Percentiles rank a stretch among this genome's conserved stretches.
These are phyloP conservation scores for Troides oblongomaculatus DNA, from an alignment of 2,888 invertebrate genomes.

Conservation along the genomic window DNA sequence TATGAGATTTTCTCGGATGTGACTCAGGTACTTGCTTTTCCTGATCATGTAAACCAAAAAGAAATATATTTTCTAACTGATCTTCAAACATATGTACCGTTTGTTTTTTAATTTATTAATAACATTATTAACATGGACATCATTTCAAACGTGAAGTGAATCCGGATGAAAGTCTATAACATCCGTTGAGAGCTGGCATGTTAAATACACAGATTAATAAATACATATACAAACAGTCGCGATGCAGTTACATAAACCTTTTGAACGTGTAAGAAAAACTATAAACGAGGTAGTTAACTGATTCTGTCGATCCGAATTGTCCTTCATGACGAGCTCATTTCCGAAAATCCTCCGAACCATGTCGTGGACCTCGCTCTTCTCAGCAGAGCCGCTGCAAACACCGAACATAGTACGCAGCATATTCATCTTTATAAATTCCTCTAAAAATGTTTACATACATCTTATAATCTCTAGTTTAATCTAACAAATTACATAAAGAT, in stretches of 20 bases:
- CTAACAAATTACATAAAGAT: too few species aligned
- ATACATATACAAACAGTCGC: not conserved
- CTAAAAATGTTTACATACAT: not conserved
- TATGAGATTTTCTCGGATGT: conserved; percentile 63
- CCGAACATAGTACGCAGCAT: conserved; percentile 71
- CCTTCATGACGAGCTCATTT: conserved; percentile 69
- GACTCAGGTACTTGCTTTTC: conserved; percentile 63
- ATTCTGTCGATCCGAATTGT: conserved; percentile 60
- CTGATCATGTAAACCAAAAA: conserved; percentile 42
- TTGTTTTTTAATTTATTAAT: too few species aligned
- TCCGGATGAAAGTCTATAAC: too few species aligned
- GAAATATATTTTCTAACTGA: not conserved
- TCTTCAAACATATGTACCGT: too few species aligned
- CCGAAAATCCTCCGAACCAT: conserved; percentile 64
- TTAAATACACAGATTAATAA: not conserved
- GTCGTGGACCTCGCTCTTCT: conserved; percentile 69
- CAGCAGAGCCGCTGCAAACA: conserved; percentile 65
- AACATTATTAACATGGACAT: too few species aligned
- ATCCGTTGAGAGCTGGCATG: too few species aligned
- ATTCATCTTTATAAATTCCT: conserved; percentile 51
- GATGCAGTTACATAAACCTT: not conserved
- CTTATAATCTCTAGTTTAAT: not conserved
- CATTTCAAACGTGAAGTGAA: too few species aligned
- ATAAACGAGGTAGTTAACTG: conserved; percentile 46
- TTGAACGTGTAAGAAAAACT: not conserved